These are phyloP conservation scores for Chamaetylas fuelleborni DNA, from an alignment of 2,113 vertebrate species.

Conservation along the genomic window DNA sequence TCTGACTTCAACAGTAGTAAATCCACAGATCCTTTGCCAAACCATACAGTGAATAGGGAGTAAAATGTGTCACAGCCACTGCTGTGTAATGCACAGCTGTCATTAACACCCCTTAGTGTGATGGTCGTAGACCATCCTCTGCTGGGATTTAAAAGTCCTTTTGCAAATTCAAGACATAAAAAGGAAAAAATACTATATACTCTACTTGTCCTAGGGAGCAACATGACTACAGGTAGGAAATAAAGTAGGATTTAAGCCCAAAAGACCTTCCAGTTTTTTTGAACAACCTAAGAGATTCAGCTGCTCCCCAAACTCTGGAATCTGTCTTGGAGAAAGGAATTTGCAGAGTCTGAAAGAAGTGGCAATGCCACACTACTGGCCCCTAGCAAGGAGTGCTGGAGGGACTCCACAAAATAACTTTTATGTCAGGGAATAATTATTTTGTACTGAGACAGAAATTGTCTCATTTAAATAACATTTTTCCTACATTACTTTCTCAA, in stretches of 20 bases:
- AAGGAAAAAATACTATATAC: not conserved
- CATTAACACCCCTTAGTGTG: not conserved
- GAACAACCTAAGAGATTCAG: not conserved
- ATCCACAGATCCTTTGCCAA: not conserved
- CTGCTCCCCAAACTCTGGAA: not conserved
- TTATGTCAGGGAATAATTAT: conserved; percentile 47
- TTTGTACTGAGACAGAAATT: conserved; percentile 68
- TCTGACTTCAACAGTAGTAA: not conserved
- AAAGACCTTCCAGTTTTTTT: not conserved
- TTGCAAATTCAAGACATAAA: not conserved
- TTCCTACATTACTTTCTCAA: conserved; percentile 65
- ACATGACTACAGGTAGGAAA: not conserved
- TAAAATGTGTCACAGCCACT: not conserved
- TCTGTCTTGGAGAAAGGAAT: conserved; percentile 1
- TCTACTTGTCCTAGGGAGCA: not conserved
- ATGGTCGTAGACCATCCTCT: not conserved
- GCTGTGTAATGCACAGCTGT: not conserved
- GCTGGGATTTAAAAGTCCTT: not conserved
- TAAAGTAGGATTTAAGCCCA: not conserved
- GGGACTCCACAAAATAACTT: not conserved
- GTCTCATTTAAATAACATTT: conserved; percentile 73
- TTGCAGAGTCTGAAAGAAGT: not conserved
- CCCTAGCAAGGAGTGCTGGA: not conserved
- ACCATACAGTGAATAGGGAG: not conserved
- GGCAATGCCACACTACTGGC: not conserved